Evolutionary conservation across 2,888 invertebrate species (phyloP), one percentile per base, ranked within the genome.

Genomic region (Teleogryllus oceanicus): DNA sequence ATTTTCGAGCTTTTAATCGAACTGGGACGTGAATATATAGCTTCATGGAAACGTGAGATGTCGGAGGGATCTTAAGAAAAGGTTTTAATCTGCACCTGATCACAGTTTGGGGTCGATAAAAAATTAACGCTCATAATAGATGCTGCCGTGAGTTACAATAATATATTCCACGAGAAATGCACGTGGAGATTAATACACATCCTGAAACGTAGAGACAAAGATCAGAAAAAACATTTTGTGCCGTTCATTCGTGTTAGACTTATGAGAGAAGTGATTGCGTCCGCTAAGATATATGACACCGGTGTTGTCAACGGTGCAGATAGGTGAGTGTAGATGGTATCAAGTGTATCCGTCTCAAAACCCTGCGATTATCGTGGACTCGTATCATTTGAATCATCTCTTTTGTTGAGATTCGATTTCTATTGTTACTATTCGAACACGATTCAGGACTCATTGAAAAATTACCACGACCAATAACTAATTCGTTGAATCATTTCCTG

Each of bases 1-100:
- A 79, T 51, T 80, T 75, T 75, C 49, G 37, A 78, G 80, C 80
- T 75, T 80, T 78, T 80, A 81, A 81, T 80, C 80, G 80, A 81
- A 74, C 74, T 75, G 77, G 13, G 62, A 62, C 62, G 62, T 62
- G 62, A 62, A 62, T 62, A 62, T 62, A 62, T 62, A 62, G 62
- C 62, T 62, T 18, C 62, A 62, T 13, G n/a, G 62, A 62, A 62
- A 62, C 62, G 62, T 62, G 62, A 62, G 62, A 62, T 62, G 62
- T 62, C 62, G 62, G 62, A n/a, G 62, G 62, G 62, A 62, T 62
- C 62, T 62, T 62, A 62, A 62, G 62, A 62, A 62, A 62, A 62
- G 62, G 62, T 62, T 62, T 62, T 62, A 62, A 62, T 62, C 62
- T 62, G 62, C 62, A 62, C 62, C 62, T 62, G 62, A 62, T 62